A percentile compares a stretch with the other conserved stretches of the same genome.
Evolutionary conservation across 2,797 vertebrate genomes (phyloP).

Genomic region (Danio tinwini): DNA sequence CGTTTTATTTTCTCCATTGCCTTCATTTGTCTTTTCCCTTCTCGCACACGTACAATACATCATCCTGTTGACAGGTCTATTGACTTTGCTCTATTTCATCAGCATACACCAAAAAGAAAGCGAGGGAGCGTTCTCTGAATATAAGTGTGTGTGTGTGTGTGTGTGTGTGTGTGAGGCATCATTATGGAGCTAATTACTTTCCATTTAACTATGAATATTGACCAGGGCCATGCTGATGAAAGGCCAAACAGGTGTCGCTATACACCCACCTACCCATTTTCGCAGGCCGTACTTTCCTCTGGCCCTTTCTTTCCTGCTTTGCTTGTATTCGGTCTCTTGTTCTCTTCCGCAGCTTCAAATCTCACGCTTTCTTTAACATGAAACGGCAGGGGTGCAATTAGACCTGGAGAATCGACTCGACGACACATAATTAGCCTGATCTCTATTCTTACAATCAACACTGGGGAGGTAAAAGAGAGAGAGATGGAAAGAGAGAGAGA

Average conservation of each 20-base stretch:
- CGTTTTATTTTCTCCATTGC: conserved; percentile 13
- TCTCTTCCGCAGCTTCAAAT: conserved; percentile 27
- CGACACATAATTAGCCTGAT: conserved; percentile 61
- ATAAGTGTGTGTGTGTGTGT: no score
- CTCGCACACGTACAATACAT: conserved; percentile 21
- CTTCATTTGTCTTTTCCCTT: conserved; percentile 38
- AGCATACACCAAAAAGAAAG: conserved; percentile 5
- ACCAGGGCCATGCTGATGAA: conserved; percentile 34
- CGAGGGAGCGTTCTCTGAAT: neutral
- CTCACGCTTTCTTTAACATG: conserved; percentile 39
- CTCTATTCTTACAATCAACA: conserved; percentile 65
- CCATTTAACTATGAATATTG: conserved; percentile 46
- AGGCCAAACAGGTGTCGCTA: conserved; percentile 46
- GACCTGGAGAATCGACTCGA: conserved; percentile 53
- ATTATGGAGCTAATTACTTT: conserved; percentile 52
- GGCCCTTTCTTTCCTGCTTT: conserved; percentile 18
- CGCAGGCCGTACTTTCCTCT: neutral
- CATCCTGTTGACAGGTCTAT: conserved; percentile 26
- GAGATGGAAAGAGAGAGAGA: conserved; percentile 12
- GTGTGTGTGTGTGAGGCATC: conserved; percentile 21
- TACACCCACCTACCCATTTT: conserved; percentile 15
- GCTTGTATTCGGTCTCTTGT: conserved; percentile 20
- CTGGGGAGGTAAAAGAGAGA: conserved; percentile 22
- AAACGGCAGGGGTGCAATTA: conserved; percentile 58
- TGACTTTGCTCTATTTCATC: conserved; percentile 40